These are phyloP conservation scores for Capreolus pygargus DNA, from an alignment of 2,113 vertebrate genomes.

Conservation along the genomic window DNA sequence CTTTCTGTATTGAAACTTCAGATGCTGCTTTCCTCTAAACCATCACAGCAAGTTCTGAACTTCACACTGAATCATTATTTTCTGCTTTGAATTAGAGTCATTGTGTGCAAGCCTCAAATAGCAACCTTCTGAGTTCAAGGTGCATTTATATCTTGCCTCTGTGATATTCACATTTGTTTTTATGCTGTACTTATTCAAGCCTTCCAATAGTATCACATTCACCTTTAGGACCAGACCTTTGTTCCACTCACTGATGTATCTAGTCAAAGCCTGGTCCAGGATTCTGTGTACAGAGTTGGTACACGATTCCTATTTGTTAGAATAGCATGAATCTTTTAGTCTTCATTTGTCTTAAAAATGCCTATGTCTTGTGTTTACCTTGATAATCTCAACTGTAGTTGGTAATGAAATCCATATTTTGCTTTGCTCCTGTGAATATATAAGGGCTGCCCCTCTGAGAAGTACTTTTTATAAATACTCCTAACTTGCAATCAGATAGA, in stretches of 20 bases:
- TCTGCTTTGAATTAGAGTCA: not conserved
- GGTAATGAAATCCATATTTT: not conserved
- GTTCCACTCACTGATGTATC: not conserved
- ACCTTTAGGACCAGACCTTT: not conserved
- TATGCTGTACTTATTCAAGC: not conserved
- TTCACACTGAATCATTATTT: not conserved
- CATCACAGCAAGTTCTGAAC: not conserved
- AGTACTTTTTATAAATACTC: not conserved
- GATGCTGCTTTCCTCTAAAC: not conserved
- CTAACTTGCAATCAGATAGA: not conserved
- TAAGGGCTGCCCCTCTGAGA: not conserved
- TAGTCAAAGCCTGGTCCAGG: not conserved
- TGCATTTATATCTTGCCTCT: not conserved
- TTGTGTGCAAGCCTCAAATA: not conserved
- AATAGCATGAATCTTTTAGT: not conserved
- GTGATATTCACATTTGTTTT: not conserved
- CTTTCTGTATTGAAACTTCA: not conserved
- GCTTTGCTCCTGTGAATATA: not conserved
- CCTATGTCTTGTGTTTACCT: not conserved
- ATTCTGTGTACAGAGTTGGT: not conserved
- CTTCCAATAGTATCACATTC: not conserved
- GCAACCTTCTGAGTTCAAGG: not conserved
- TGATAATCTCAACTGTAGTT: not conserved
- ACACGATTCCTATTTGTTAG: not conserved
- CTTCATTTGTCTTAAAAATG: not conserved